These are phyloP conservation scores for Cryptotermes secundus DNA, from an alignment of 1,140 invertebrate genomes.

Conservation along the genomic window DNA sequence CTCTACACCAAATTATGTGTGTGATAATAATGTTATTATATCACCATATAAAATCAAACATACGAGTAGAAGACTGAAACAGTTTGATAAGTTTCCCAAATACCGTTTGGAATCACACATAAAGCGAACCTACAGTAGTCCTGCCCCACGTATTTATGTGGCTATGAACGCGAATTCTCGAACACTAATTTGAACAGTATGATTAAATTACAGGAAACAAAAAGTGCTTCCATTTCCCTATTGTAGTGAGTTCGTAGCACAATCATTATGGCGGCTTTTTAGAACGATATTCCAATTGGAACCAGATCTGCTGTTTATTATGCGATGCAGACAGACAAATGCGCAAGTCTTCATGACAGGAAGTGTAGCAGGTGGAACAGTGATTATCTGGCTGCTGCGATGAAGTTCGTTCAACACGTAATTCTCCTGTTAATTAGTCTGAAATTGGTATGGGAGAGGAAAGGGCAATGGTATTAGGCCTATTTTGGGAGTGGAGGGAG, in stretches of 20 bases:
- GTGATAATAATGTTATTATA: too few relatives aligned
- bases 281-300: neutral
- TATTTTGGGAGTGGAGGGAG: neutral
- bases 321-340: neutral
- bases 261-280: neutral
- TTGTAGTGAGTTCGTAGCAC: neutral
- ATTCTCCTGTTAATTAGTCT: conserved; percentile 19
- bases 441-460: neutral
- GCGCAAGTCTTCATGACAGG: neutral
- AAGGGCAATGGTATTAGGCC: neutral
- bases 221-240: neutral
- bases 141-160: too few relatives aligned
- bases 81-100: too few relatives aligned
- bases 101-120: too few relatives aligned
- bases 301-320: neutral
- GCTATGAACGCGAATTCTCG: neutral
- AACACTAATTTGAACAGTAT: neutral
- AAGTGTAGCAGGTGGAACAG: neutral
- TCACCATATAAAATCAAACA: too few relatives aligned
- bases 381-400: conserved; percentile 8
- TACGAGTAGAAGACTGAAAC: too few relatives aligned
- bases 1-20: too few relatives aligned
- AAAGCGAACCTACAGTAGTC: too few relatives aligned
- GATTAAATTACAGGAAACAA: neutral
- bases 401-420: conserved; percentile 16